Evolutionary conservation across 2,113 vertebrate genomes (phyloP).

Genomic region (Hippolais icterina): DNA sequence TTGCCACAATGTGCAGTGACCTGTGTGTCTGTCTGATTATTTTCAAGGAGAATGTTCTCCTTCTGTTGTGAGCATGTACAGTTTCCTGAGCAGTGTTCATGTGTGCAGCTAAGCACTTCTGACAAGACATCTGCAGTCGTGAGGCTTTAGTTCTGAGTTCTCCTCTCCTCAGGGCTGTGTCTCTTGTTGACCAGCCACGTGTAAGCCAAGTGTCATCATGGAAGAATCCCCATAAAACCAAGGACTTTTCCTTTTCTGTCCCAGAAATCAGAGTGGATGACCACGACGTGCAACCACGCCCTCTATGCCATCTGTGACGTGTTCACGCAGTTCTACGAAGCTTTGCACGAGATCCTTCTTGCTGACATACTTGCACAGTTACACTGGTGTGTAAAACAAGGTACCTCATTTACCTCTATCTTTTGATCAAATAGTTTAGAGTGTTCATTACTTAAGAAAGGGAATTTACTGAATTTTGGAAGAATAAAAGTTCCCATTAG

Average conservation of each 20-base stretch:
- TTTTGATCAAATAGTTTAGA: background rate
- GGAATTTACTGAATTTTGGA: background rate
- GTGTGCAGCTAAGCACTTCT: background rate
- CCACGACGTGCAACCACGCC: constrained; percentile 96
- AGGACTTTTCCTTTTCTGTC: background rate
- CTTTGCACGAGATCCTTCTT: constrained; percentile 90
- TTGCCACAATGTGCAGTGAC: background rate
- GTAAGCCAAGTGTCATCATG: background rate
- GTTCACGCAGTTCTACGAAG: constrained; percentile 95
- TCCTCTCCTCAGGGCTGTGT: background rate
- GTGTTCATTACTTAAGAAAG: background rate
- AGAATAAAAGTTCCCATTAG: background rate
- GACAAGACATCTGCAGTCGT: background rate
- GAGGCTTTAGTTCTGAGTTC: background rate
- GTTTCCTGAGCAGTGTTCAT: background rate
- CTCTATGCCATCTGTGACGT: constrained; percentile 97
- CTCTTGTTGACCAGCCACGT: background rate
- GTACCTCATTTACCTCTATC: constrained; percentile 68
- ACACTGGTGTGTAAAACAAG: constrained; percentile 98
- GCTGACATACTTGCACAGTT: constrained; percentile 91
- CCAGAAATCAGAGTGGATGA: constrained; percentile 99
- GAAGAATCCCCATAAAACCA: background rate
- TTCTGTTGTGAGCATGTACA: background rate
- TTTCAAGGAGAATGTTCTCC: background rate
- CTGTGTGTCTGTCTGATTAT: background rate